Evolutionary conservation across 2,113 vertebrate genomes (phyloP), one percentile per base, ranked within the genome.

Genomic region (Casuarius casuarius): DNA sequence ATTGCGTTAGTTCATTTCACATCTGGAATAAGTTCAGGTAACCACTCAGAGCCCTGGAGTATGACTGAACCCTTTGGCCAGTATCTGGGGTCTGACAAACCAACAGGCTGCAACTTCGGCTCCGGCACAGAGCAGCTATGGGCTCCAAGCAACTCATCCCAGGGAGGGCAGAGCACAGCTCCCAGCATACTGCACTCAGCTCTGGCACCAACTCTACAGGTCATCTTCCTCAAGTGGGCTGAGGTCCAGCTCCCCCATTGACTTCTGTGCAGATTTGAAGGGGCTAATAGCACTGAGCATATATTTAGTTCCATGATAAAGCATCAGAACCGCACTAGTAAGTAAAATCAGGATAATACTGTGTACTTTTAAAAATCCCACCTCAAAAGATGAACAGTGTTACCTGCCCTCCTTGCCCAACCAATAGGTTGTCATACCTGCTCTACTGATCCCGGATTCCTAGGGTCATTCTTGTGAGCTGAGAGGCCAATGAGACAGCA

Each of bases 71-170:
- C 16, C 26, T 65, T n/a, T 29, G 61, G n/a, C 19, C 44, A 44
- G 20, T 5, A 2, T 5, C 40, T 52, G 66, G 65, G n/a, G 22
- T 40, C 70, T 68, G 58, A 82, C n/a, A 82, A 54, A 51, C 18
- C 20, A 8, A 31, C 44, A 7, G 2, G 2, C 71, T 23, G 26
- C 75, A 89, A 63, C 29, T n/a, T 49, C 78, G 68, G 42, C 38
- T 56, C 21, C 49, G 38, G 79, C 67, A 35, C 58, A 31, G 38
- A 7, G 12, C 28, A 0, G 0, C 2, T 1, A 3, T 0, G 4
- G 48, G 70, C 52, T 76, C 42, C 52, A 11, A 40, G 38, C 23
- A 5, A 19, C 5, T 74, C 13, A 6, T 29, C 20, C 5, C 42
- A 23, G 38, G 51, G 65, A n/a, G 2, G 12, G 49, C 49, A 73